Evolutionary conservation across 1,140 invertebrate genomes (phyloP).

Genomic region (Polypedilum vanderplanki): DNA sequence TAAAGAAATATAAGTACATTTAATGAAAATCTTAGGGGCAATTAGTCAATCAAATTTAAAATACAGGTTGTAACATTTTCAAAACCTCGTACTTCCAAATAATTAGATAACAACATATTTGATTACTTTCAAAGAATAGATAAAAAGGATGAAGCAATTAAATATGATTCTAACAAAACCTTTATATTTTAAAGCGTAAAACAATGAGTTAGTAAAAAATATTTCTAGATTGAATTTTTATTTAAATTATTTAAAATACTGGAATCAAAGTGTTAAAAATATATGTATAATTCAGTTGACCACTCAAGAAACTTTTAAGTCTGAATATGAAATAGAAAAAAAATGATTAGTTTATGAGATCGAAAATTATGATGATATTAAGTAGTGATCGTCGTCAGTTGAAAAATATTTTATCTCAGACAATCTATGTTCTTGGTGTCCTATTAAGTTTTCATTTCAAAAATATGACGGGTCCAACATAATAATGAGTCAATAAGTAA

Average conservation of each 20-base stretch:
- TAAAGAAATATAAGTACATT: too few relatives aligned
- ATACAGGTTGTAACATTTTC: constrained; percentile 23
- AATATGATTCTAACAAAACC: background rate
- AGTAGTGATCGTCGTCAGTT: background rate
- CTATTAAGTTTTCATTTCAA: background rate
- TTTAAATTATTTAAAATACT: too few relatives aligned
- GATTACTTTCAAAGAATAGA: background rate
- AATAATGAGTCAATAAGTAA: constrained; percentile 1
- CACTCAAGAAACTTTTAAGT: background rate
- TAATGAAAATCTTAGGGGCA: background rate
- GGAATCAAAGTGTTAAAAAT: too few relatives aligned
- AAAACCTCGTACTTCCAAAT: constrained; percentile 28
- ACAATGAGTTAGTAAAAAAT: too few relatives aligned
- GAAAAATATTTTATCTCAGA: background rate
- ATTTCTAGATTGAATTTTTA: too few relatives aligned
- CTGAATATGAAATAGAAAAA: background rate
- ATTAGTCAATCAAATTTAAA: constrained; percentile 9
- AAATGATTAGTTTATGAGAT: background rate
- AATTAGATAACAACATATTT: background rate
- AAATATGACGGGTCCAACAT: constrained; percentile 9
- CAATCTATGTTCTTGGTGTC: constrained; percentile 14
- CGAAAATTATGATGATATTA: background rate
- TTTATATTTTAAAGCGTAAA: background rate
- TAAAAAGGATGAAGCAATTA: background rate
- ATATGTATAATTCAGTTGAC: background rate